Evolutionary conservation across 2,888 invertebrate genomes (phyloP).

Genomic region (Pristionchus mayeri): DNA sequence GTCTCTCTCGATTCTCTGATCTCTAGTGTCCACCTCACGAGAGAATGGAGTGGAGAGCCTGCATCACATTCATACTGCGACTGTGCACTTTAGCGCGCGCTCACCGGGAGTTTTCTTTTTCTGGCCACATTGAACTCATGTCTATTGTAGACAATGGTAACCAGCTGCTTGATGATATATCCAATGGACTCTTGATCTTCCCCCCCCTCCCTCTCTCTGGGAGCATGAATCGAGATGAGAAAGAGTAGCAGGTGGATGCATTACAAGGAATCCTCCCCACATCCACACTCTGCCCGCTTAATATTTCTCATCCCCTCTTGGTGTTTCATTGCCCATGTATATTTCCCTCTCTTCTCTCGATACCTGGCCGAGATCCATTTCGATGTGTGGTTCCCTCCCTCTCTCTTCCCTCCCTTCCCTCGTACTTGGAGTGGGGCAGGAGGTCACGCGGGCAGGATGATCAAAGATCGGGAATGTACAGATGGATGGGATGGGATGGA

Average conservation of each 20-base stretch:
- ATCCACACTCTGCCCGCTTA: neutral
- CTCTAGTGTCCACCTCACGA: slow-evolving; percentile 32
- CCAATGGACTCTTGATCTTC: slow-evolving; percentile 30
- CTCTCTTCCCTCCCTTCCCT: neutral
- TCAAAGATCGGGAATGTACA: slow-evolving; percentile 29
- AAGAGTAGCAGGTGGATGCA: slow-evolving; percentile 33
- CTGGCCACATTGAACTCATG: neutral
- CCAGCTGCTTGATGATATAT: slow-evolving; percentile 32
- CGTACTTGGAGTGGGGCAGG: slow-evolving; percentile 19
- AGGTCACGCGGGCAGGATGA: slow-evolving; percentile 14
- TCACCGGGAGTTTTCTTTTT: neutral
- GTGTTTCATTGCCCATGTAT: neutral
- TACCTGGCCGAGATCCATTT: slow-evolving; percentile 19
- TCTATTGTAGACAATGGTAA: neutral
- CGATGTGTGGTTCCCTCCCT: slow-evolving; percentile 17
- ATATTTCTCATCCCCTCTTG: neutral
- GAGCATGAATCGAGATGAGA: slow-evolving; percentile 4
- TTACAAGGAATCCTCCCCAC: neutral
- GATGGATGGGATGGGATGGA: neutral
- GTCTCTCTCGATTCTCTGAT: slow-evolving; percentile 12
- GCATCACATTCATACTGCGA: neutral
- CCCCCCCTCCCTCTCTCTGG: neutral
- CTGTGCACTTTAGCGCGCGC: slow-evolving; percentile 22
- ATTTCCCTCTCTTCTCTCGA: slow-evolving; percentile 11
- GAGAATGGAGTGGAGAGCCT: neutral